Evolutionary conservation across 1,140 invertebrate species (phyloP), one percentile per base, ranked within the genome.

Genomic region (Schlechtendalia chinensis): DNA sequence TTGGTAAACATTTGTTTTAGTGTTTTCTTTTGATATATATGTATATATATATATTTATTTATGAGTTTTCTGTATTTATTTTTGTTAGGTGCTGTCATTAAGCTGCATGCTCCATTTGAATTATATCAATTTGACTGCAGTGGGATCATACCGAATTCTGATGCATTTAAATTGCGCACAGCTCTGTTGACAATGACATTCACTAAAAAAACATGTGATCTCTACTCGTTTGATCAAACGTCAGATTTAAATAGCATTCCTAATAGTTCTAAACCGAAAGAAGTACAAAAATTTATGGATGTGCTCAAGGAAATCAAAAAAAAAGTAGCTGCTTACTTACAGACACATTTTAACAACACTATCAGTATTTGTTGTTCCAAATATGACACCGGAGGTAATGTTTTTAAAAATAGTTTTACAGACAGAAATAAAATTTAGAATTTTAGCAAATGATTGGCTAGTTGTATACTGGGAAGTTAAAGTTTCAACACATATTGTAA

Each of bases 311-410:
- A n/a, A 47, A 50, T 79, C 3, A 79, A 79, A 47, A 5, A 79
- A 29, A 50, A 63, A 6, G 45, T 79, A 12, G 32, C 75, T 63
- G 6, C 10, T 8, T 79, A 61, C 27, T 17, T 79, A 12, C 16
- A 19, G 5, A 63, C 29, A 63, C 45, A 1, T 5, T 79, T 79
- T 29, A 79, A 79, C 17, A 14, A 63, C 4, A 50, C 3, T 1
- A 79, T 45, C 17, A 79, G 75, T 50, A 58, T n/a, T 8, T 79
- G 58, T 14, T 79, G 75, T 50, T 79, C 75, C 2, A 79, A 61
- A 54, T 79, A 79, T 29, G 58, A 79, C 5, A 14, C 4, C 1
- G 75, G 75, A 79, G 75, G 75, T 79, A 79, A 50, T 27, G 1
- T 19, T 24, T 22, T 59, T 59, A 27, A 14, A 27, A 4, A 3